Base-by-base conservation (phyloP, 2,888 invertebrate species). In the Ctena decussata region DNA sequence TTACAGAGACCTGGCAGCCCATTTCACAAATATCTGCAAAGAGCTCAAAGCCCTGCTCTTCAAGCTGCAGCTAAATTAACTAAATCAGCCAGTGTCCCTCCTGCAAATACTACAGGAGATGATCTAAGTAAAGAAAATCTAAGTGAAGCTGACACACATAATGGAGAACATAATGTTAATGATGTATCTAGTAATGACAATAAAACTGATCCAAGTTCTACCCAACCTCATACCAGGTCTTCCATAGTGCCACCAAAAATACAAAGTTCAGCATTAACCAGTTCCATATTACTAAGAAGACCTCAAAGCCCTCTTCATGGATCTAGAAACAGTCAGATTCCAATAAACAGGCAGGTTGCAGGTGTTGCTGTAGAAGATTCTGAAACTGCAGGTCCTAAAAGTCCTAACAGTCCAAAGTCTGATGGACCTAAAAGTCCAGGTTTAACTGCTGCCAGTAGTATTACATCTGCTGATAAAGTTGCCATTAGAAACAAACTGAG, bases 1-100 rank as follows among this genome's bases (percentile, higher is more conserved):
- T 70, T 89, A 37, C 86, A 89, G 27, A 89, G 89, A 84, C 86
- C 89, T 46, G 89, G 89, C 5, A 89, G 89, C 35, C 89, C 89
- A 21, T 86, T 89, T 82, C 86, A 85, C 30, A 82, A 79, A 24
- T 81, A 86, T 32, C 73, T 89, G 18, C 82, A 80, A n/a, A 35
- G 85, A 71, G 75, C 89, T 27, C 80, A 84, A 77, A 89, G 86
- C 32, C 89, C 86, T 30, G 86, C 89, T 21, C 80, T 86, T 30
- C 78, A 84, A 53, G 88, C 84, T 27, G 83, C 83, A 32, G 80
- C 84, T n/a, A 80, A 82, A 71, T 21, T 88, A 41, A 76, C 85
- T 6, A 73, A 74, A 49, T 76, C 70, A 27, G 69, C 65, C n/a
- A 44, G 74, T 30, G 60, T 39, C n/a, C 35, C 37, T n/a, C 32